These are phyloP conservation scores for Pachliopta kotzebuea DNA, from an alignment of 2,888 invertebrate genomes.

Conservation along the genomic window DNA sequence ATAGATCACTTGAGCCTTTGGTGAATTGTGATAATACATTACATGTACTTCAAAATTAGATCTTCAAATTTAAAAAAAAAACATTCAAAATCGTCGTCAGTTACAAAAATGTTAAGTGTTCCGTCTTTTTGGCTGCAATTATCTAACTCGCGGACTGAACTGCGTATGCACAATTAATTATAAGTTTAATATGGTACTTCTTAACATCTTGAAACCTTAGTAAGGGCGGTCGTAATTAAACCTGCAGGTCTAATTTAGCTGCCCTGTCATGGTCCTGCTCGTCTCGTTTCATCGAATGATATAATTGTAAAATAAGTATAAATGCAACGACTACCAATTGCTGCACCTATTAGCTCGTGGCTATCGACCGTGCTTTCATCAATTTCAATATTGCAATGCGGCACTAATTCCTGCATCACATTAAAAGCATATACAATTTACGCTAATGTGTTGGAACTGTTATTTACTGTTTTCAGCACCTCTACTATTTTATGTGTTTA, in stretches of 20 bases:
- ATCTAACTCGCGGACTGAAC: not conserved
- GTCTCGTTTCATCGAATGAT: too few relatives aligned
- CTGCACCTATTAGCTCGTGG: too few relatives aligned
- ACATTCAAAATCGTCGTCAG: too few relatives aligned
- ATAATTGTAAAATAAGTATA: not conserved
- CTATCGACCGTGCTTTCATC: constrained; percentile 21
- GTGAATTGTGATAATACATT: not conserved
- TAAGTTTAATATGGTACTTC: not conserved
- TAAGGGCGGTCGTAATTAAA: not conserved
- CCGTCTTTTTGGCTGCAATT: not conserved
- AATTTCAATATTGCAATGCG: constrained; percentile 27
- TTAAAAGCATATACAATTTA: constrained; percentile 7
- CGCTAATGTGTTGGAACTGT: constrained; percentile 2
- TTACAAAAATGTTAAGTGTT: too few relatives aligned
- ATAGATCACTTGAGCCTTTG: constrained; percentile 11
- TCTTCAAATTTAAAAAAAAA: too few relatives aligned
- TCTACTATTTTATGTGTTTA: not conserved
- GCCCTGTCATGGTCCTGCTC: not conserved
- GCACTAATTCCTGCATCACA: constrained; percentile 24
- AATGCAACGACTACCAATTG: not conserved
- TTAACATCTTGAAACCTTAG: not conserved
- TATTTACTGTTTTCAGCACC: constrained; percentile 11
- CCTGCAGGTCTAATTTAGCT: not conserved
- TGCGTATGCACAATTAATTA: not conserved
- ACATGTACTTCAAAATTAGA: not conserved